Evolutionary conservation across 2,797 vertebrate genomes (phyloP).

Genomic region (Nyctibius grandis): DNA sequence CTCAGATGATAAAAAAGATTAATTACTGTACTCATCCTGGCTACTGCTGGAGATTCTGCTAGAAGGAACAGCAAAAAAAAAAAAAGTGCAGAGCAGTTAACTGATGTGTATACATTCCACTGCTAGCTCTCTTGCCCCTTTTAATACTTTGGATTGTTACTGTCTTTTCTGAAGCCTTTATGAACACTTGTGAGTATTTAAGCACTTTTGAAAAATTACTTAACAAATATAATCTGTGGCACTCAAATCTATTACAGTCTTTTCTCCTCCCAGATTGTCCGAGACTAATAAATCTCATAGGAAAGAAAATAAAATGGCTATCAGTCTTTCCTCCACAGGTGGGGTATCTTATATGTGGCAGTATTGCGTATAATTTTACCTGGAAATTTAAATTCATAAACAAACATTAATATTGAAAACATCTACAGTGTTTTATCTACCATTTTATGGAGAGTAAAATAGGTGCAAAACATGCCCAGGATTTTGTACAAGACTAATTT

Average conservation of each 20-base stretch:
- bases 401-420: background rate
- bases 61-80: background rate
- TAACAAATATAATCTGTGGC: background rate
- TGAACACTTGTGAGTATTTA: background rate
- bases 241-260: background rate
- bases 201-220: background rate
- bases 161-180: conserved; percentile 7
- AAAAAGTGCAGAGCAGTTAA: background rate
- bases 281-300: background rate
- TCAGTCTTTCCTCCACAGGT: background rate
- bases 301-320: background rate
- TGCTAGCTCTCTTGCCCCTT: background rate
- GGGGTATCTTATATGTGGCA: background rate
- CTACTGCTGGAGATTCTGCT: background rate
- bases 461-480: background rate
- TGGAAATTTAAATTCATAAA: background rate
- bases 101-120: background rate
- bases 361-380: background rate
- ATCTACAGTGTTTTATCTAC: background rate
- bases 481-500: background rate
- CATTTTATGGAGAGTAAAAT: background rate
- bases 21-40: background rate
- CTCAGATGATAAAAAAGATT: conserved; percentile 18
- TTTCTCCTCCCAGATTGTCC: background rate
- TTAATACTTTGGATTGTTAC: background rate